Evolutionary conservation across 64 coral and sea anemone genomes (phyloP), one percentile per base, ranked within the genome.

Genomic region (Porites lutea): DNA sequence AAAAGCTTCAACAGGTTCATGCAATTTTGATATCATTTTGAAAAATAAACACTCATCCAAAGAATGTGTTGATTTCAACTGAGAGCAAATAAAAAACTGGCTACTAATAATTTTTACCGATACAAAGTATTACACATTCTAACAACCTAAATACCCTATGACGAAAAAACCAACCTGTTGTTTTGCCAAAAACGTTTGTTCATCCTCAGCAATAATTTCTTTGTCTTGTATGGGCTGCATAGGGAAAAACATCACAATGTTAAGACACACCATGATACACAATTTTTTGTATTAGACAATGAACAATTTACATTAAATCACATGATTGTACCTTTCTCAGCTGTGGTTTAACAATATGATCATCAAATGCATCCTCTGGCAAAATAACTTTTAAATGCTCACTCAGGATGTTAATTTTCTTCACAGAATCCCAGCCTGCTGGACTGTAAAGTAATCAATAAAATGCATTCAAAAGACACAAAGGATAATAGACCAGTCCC

Each of bases 221-320:
- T 93, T 93, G 79, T 99, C 97, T 93, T 99, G 97, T 63, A 99
- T 91, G 37, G 97, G 97, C 97, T 99, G 68, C 12, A 55, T 63
- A 83, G 43, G 64, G 22, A 78, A 51, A 78, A 85, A 3, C 60
- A 91, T 13, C 51, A 8, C 22, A 49, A 16, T 23, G 27, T 37
- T 1, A 37, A 37, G 1, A 37, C 27, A 37, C 27, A 37, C 0
- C 27, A 37, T 37, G 27, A 37, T 37, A 37, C 27, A 37, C 27
- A 37, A 37, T 37, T 37, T 37, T 79, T 79, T 49, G 2, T 58
- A 23, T 70, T 8, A 8, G 19, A 70, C 3, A 70, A 70, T 70
- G 7, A 23, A 37, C 27, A 37, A 23, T 23, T 70, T 20, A 70
- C 66, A 70, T 21, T 8, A 70, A 16, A 1, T 22, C 16, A n/a